phyloP scores from a whole-genome alignment of 2,113 vertebrate genomes.

The Xiphorhynchus elegans region DNA sequence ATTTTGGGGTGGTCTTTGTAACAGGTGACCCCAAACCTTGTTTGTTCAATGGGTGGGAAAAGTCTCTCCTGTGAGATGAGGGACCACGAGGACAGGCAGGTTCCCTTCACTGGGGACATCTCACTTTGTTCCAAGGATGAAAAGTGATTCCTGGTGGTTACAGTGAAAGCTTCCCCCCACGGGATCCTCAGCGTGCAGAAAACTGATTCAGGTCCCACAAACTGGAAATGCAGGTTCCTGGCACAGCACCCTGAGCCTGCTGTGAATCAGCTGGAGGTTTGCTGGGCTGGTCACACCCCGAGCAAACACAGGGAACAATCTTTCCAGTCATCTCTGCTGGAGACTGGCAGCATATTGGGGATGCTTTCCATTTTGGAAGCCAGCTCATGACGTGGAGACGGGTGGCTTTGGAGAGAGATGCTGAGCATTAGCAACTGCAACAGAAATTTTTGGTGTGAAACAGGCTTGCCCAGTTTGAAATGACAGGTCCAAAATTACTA shows the following conservation, averaged over 20 bases:
- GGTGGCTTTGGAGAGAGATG: background rate
- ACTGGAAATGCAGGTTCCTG: slow-evolving; percentile 70
- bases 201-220: background rate
- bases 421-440: background rate
- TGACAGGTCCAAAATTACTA: background rate
- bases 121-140: background rate
- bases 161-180: background rate
- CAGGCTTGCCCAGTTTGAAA: slow-evolving; percentile 15
- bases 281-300: slow-evolving; percentile 9
- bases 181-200: background rate
- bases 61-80: rapidly evolving
- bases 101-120: rapidly evolving
- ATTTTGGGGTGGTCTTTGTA: background rate
- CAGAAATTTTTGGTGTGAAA: background rate
- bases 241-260: background rate
- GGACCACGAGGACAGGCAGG: background rate
- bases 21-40: background rate
- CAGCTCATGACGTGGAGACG: background rate
- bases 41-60: background rate
- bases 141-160: background rate
- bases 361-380: slow-evolving; percentile 9
- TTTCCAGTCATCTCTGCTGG: background rate
- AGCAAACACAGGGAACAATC: background rate
- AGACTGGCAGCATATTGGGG: background rate
- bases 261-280: slow-evolving; percentile 26